These are phyloP conservation scores for Mastacembelus armatus DNA, from an alignment of 2,797 vertebrate genomes.

Conservation along the genomic window DNA sequence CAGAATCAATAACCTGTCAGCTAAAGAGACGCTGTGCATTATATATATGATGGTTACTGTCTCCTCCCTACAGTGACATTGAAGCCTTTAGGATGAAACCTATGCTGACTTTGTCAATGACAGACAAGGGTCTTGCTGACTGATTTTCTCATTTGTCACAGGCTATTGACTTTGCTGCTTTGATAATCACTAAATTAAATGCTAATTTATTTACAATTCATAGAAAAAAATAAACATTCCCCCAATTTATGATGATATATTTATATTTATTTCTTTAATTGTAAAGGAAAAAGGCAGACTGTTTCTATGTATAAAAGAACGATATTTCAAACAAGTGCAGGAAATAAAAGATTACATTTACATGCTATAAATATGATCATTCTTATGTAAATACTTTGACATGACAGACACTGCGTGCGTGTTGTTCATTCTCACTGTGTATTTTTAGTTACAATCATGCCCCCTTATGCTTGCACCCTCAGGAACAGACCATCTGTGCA, in stretches of 20 bases:
- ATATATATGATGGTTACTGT: constrained; percentile 8
- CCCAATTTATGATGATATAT: too few species aligned
- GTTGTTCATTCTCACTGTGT: constrained; percentile 32
- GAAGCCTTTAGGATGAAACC: constrained; percentile 16
- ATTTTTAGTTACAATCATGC: constrained; percentile 69
- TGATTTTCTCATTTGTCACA: too few species aligned
- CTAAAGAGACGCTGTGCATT: constrained; percentile 41
- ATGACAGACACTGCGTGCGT: constrained; percentile 16
- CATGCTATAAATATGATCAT: background rate
- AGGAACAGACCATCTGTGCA: constrained; percentile 72
- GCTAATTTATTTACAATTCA: too few species aligned
- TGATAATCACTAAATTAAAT: too few species aligned
- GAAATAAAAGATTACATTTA: background rate
- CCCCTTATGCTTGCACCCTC: constrained; percentile 40
- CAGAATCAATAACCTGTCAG: constrained; percentile 56
- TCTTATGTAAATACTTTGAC: constrained; percentile 20
- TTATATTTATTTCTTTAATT: background rate
- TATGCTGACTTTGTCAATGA: constrained; percentile 22
- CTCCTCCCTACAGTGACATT: constrained; percentile 20
- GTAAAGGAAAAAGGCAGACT: background rate
- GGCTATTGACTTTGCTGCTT: too few species aligned
- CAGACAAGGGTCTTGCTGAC: too few species aligned
- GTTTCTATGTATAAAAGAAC: background rate
- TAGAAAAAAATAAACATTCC: too few species aligned
- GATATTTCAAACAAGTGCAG: background rate